A percentile compares a stretch with the other conserved stretches of the same genome.
Conservation (phyloP, 2,888 invertebrate genomes). For the Philhelius pedissequus region DNA sequence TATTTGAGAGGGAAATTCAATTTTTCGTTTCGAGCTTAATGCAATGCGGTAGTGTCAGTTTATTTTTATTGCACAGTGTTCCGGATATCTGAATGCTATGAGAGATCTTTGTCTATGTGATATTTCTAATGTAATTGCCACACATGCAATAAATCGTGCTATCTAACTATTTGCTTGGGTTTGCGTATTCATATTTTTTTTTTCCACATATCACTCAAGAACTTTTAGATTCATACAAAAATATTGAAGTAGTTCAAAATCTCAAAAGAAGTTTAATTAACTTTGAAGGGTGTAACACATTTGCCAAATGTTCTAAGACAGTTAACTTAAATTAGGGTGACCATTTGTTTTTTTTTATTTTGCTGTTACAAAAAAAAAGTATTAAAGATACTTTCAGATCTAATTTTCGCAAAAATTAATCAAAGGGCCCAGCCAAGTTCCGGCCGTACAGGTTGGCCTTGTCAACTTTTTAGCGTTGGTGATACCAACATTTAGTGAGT, state of each 20-base stretch:
- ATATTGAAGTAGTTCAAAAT: background rate
- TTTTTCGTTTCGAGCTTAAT: constrained; percentile 32
- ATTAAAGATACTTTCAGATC: no score
- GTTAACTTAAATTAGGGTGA: background rate
- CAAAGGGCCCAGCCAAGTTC: no score
- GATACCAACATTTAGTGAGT: no score
- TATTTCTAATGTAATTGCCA: background rate
- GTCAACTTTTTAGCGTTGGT: no score
- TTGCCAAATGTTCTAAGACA: background rate
- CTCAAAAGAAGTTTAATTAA: constrained; percentile 11
- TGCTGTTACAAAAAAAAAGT: no score
- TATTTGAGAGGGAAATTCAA: constrained; percentile 43
- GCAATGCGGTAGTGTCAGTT: constrained; percentile 51
- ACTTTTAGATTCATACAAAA: background rate
- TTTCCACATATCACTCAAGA: background rate
- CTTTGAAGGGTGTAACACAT: background rate
- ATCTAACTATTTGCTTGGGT: constrained; percentile 5
- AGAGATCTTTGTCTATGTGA: background rate
- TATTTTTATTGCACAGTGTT: constrained; percentile 25
- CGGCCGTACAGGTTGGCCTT: no score
- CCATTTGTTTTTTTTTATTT: background rate
- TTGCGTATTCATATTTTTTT: background rate
- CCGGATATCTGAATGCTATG: background rate
- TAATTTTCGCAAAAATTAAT: no score
- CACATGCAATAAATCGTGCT: constrained; percentile 3